phyloP scores from a whole-genome alignment of 2,797 vertebrate species.

The Pangasius krempfi region DNA sequence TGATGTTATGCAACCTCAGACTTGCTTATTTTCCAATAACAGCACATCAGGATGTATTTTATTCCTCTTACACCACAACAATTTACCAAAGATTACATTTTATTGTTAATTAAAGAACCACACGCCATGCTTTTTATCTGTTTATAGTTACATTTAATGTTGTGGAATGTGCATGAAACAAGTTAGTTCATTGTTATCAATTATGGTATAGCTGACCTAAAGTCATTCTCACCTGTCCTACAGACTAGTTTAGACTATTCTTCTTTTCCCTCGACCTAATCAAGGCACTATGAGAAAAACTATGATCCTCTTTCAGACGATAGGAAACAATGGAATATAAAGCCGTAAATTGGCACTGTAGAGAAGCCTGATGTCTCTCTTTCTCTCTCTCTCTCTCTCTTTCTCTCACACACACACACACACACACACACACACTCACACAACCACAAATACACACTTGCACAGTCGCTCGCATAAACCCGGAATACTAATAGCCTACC shows the following conservation, averaged over 20 bases:
- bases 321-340: slow-evolving; percentile 56
- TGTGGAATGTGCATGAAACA: background rate
- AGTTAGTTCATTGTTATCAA: background rate
- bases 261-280: slow-evolving; percentile 45
- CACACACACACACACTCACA: slow-evolving; percentile 39
- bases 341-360: slow-evolving; percentile 73
- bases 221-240: background rate
- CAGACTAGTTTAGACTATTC: slow-evolving; percentile 26
- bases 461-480: slow-evolving; percentile 51
- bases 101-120: background rate
- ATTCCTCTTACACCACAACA: background rate
- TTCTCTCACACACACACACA: slow-evolving; percentile 64
- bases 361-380: slow-evolving; percentile 69
- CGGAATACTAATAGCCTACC: slow-evolving; percentile 56
- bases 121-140: background rate
- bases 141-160: background rate
- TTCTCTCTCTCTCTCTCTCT: slow-evolving; percentile 79
- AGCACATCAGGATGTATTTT: background rate
- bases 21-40: background rate
- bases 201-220: background rate
- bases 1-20: background rate
- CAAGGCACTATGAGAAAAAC: slow-evolving; percentile 52
- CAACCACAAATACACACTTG: slow-evolving; percentile 29
- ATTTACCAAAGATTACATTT: background rate
- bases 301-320: slow-evolving; percentile 48